Evolutionary conservation across 1,140 invertebrate genomes (phyloP).

Genomic region (Formica selysi): DNA sequence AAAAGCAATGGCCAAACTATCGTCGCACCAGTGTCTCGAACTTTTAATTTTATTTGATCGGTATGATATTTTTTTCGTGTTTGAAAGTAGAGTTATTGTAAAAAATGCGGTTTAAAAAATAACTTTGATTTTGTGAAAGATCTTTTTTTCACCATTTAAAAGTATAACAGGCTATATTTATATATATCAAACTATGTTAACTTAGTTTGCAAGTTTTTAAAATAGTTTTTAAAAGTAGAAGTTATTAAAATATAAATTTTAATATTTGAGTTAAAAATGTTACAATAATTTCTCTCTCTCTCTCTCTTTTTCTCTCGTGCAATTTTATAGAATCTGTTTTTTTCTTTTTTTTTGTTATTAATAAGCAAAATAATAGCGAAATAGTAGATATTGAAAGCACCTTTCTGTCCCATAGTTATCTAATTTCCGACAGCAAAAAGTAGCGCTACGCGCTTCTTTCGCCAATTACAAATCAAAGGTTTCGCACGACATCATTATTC

Average conservation of each 20-base stretch:
- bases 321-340: not conserved
- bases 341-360: not conserved
- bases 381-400: constrained; percentile 28
- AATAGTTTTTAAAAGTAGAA: not conserved
- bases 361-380: not conserved
- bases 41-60: not conserved
- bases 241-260: constrained; percentile 11
- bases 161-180: not conserved
- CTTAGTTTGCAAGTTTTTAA: constrained; percentile 8
- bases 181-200: not conserved
- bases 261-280: not conserved
- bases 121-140: constrained; percentile 1
- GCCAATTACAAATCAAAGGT: constrained; percentile 61
- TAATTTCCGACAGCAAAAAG: constrained; percentile 57
- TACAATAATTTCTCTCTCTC: not conserved
- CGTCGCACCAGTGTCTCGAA: not conserved
- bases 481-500: constrained; percentile 47
- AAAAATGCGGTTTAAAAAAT: not conserved
- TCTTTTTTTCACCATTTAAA: not conserved
- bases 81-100: constrained; percentile 2
- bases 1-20: not conserved
- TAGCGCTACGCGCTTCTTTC: constrained; percentile 47
- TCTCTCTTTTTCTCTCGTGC: too few relatives aligned
- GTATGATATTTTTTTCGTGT: not conserved
- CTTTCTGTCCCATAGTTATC: not conserved